Evolutionary conservation across 2,888 invertebrate species (phyloP).

Genomic region (Petrolisthes manimaculis): DNA sequence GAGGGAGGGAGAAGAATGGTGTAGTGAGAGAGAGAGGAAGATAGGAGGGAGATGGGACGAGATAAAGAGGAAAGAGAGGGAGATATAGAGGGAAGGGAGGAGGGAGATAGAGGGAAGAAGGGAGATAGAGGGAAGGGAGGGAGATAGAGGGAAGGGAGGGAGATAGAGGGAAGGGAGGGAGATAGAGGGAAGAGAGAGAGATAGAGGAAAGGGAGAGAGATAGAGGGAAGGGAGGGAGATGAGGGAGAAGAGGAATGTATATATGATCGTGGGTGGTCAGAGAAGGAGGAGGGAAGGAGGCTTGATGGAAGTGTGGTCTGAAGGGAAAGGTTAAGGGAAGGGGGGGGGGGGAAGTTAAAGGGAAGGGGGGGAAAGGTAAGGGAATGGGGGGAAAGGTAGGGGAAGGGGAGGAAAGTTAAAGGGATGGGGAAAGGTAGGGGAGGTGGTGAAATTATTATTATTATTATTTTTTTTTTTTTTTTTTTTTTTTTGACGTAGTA

Average conservation of each 20-base stretch:
- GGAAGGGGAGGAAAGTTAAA: conserved; percentile 2
- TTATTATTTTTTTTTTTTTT: no score
- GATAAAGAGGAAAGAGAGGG: not conserved
- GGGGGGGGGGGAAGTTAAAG: not conserved
- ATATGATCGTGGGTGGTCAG: not conserved
- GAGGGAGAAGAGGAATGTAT: not conserved
- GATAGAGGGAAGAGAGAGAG: conserved; percentile 3
- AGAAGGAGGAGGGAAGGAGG: no score
- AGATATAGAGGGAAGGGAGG: not conserved
- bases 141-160: not conserved
- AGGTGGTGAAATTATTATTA: not conserved
- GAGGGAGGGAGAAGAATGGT: not conserved
- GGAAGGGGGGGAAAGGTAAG: no score
- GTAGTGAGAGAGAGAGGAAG: not conserved
- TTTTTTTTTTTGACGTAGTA: no score
- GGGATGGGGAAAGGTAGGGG: not conserved
- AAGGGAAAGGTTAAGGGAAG: not conserved
- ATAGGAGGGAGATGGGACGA: not conserved
- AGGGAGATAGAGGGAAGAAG: not conserved
- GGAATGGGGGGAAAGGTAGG: not conserved
- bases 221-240: not conserved
- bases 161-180: not conserved
- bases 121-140: not conserved
- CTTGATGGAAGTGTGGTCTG: not conserved
- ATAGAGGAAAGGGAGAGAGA: not conserved